Base-by-base conservation (phyloP, 2,113 vertebrate species). In the Ochotona curzoniae region DNA sequence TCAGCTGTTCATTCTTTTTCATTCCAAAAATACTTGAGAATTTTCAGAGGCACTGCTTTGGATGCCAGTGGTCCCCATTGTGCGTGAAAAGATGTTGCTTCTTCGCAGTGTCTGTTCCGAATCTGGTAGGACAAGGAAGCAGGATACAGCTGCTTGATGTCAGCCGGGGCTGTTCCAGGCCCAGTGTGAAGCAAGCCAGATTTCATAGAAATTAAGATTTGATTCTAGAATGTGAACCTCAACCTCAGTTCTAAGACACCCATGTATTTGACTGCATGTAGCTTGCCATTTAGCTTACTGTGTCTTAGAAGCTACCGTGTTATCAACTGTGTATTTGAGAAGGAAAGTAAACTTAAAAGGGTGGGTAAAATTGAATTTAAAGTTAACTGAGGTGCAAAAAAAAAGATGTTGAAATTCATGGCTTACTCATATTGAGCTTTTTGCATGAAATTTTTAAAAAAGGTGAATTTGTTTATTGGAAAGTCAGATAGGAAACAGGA, bases 11-110 rank as follows among this genome's bases (percentile, higher is more conserved):
- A 71, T 79, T 90, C 8, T 66, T 79, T 94, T 92, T 86, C 26
- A 26, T 90, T 86, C 79, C 83, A 61, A 51, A 93, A 94, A 49
- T 80, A 67, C 17, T 17, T 81, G 81, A 95, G 20, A 51, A 83
- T 73, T 88, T 78, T 95, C 79, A 76, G 44, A 35, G 70, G 79
- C 90, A 60, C 30, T 9, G 1, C 15, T 21, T 61, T 67, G 94
- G 82, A 74, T 80, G 35, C 44, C 79, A 64, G 0, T 1, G 0
- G 17, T 79, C 73, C 44, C 32, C 13, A 35, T 83, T 69, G 69
- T 54, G 28, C 28, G 38, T 12, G n/a, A 44, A 32, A 87, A 79
- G 64, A 82, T 32, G 23, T 57, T 15, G 3, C 51, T 57, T 82
- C 57, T 51, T 73, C 25, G 21, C 32, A 64, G 49, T 32, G 44